phyloP scores from a whole-genome alignment of 2,113 vertebrate species.

The Naja naja region DNA sequence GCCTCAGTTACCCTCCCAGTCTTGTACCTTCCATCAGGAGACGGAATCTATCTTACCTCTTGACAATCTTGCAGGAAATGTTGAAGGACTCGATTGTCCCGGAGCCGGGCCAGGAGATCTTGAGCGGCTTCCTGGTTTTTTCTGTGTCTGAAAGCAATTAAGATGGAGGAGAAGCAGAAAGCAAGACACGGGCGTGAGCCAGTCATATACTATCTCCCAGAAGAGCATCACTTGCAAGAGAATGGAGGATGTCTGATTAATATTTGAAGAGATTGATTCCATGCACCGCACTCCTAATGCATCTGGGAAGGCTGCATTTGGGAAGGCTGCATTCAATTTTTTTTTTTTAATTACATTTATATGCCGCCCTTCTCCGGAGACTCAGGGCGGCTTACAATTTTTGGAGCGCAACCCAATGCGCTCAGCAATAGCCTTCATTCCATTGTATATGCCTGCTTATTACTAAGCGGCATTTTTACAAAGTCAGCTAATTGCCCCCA shows the following conservation, averaged over 20 bases:
- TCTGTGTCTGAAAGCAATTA: slow-evolving; percentile 71
- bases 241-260: not conserved
- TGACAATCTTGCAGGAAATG: slow-evolving; percentile 92
- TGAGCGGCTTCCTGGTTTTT: slow-evolving; percentile 83
- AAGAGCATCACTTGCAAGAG: not conserved
- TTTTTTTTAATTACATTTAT: too few species aligned
- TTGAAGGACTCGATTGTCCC: slow-evolving; percentile 91
- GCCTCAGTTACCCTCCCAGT: not conserved
- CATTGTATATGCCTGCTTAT: too few species aligned
- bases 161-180: not conserved
- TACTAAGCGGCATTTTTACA: too few species aligned
- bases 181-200: not conserved
- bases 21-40: accelerated
- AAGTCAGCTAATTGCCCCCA: too few species aligned
- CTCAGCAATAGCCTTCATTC: too few species aligned
- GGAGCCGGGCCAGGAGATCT: slow-evolving; percentile 82
- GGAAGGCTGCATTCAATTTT: too few species aligned
- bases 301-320: not conserved
- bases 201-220: not conserved
- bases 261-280: not conserved
- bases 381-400: too few species aligned
- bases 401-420: too few species aligned
- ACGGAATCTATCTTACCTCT: slow-evolving; percentile 71
- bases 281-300: not conserved
- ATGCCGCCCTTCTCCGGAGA: too few species aligned